Conservation (phyloP, 2,888 invertebrate species). For the Synergus laeviventris region DNA sequence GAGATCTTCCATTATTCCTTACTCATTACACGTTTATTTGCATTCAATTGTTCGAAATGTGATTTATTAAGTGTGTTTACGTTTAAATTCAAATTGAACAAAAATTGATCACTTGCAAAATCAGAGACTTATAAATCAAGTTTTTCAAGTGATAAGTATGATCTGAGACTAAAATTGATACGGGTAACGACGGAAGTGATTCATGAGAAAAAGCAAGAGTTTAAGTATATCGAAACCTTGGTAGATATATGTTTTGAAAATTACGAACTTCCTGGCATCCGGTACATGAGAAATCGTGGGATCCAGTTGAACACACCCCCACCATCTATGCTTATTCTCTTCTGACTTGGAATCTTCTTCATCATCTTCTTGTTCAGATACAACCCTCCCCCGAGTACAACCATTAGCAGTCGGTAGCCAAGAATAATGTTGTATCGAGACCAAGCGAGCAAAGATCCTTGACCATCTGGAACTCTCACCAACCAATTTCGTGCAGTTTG, state of each 20-base stretch:
- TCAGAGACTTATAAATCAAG: no score
- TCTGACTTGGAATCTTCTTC: slow-evolving; percentile 8
- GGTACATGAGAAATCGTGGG: slow-evolving; percentile 68
- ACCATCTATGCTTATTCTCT: slow-evolving; percentile 5
- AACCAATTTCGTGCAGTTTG: slow-evolving; percentile 71
- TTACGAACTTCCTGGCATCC: slow-evolving; percentile 60
- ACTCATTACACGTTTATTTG: background rate
- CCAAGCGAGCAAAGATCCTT: slow-evolving; percentile 51
- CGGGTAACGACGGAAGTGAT: slow-evolving; percentile 1
- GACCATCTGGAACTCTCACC: slow-evolving; percentile 66
- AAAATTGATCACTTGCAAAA: no score
- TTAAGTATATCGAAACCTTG: slow-evolving; percentile 24
- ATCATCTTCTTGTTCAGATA: background rate
- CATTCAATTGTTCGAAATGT: background rate
- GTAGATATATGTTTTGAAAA: slow-evolving; percentile 58
- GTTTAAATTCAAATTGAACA: no score
- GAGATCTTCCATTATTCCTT: background rate
- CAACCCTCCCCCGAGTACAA: slow-evolving; percentile 31
- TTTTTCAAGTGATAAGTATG: no score
- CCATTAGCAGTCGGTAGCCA: slow-evolving; percentile 60
- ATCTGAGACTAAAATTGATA: no score
- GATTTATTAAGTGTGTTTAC: background rate
- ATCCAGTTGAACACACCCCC: slow-evolving; percentile 50
- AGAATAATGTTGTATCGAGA: slow-evolving; percentile 62
- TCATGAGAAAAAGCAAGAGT: background rate